Evolutionary conservation across 2,888 invertebrate species (phyloP).

Genomic region (Clitarchus hookeri): DNA sequence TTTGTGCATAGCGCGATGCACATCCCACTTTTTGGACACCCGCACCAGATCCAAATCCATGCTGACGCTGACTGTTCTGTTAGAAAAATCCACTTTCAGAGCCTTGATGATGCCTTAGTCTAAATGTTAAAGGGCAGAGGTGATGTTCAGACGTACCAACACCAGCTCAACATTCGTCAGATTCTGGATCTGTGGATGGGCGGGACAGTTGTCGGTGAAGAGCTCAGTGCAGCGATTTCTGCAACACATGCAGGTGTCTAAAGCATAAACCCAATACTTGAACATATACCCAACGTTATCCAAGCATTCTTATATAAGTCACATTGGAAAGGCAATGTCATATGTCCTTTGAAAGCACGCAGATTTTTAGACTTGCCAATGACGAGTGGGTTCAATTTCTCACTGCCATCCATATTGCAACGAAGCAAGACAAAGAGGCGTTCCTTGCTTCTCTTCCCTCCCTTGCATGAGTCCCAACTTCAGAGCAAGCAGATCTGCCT

Average conservation of each 20-base stretch:
- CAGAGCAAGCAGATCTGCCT: background rate
- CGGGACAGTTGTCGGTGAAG: constrained; percentile 47
- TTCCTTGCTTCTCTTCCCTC: background rate
- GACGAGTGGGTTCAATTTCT: background rate
- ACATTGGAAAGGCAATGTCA: background rate
- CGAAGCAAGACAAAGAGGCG: background rate
- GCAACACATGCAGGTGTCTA: constrained; percentile 42
- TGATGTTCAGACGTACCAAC: constrained; percentile 49
- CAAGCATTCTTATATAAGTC: constrained; percentile 30
- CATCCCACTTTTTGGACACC: no score
- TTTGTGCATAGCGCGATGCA: no score
- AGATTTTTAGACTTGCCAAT: constrained; percentile 7
- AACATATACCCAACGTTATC: no score
- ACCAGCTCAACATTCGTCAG: constrained; percentile 45
- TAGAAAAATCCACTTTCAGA: constrained; percentile 28
- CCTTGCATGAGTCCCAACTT: background rate
- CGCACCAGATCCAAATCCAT: no score
- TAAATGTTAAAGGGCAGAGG: constrained; percentile 43
- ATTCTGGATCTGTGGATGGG: constrained; percentile 41
- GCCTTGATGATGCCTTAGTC: constrained; percentile 45
- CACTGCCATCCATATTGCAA: background rate
- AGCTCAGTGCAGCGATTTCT: constrained; percentile 47
- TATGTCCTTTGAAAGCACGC: background rate
- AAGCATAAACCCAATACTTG: constrained; percentile 37
- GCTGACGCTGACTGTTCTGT: no score